Base-by-base conservation (phyloP, 2,113 vertebrate genomes). In the Sinocyclocheilus grahami region DNA sequence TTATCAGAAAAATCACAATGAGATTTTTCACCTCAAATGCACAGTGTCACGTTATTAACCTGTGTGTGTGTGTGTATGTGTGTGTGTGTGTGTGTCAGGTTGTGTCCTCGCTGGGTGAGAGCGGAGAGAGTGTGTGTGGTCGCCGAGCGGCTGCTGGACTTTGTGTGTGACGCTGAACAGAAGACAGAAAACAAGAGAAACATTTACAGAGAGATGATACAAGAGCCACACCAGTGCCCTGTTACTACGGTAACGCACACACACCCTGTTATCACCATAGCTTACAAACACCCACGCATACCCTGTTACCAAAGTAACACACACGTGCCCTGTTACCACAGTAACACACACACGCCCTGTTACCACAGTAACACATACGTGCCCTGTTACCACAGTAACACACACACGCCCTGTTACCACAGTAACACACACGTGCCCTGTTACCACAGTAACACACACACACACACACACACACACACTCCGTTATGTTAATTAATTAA, bases 151-250 rank as follows among this genome's bases (percentile, higher is more conserved):
- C 82, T 96, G 88, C 89, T 95, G 94, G 87, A 92, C 93, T 83
- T 63, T 24, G 39, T 93, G 90, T 14, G 85, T 76, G 86, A 30
- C 2, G 53, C 78, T 89, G 42, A 86, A 60, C 74, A 78, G 55
- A 53, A 86, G 55, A 86, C 85, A 1, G 6, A 72, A 51, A 37
- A 72, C 22, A 33, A 85, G 27, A 95, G 97, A 90, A 94, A 97
- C 84, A 92, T 97, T 78, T 96, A 96, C 90, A 88, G 82, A 27
- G 97, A 98, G 92, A 97, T 97, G 92, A 69, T 97, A 69, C 93
- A 92, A 42, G 86, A 95, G 77, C 88, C 62, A 14, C 97, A 97
- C 90, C 89, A 72, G 0, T 98, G 97, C 93, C 95, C 95, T 8
- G 88, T 97, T 33, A 90, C 90, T 12, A 91, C 94, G 93, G 97